Base-by-base conservation (phyloP, 2,113 vertebrate genomes). In the Solea senegalensis region DNA sequence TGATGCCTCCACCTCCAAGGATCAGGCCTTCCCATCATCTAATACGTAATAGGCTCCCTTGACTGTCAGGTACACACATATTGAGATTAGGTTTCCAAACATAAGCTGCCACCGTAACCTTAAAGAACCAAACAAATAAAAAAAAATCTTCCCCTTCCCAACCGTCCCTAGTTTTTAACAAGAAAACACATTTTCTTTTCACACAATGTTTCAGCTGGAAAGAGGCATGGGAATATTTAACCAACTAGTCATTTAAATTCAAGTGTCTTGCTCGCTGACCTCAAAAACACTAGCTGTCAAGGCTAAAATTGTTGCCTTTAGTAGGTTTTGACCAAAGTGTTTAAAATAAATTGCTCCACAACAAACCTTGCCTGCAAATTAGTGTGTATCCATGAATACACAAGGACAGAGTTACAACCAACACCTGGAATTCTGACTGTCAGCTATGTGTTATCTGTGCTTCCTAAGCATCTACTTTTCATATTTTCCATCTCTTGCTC, bases 271-370 rank as follows among this genome's bases (percentile, higher is more conserved):
- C 27, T 61, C 50, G 51, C 52, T 45, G 59, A 69, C 58, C 74
- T 72, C 40, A 52, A 69, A 69, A 85, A 69, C 34, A 5, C 53
- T 26, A 60, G 27, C 26, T 58, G 2, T 62, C 16, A 0, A 9
- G 26, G 16, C 45, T 64, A 5, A 81, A 78, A 68, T 52, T 67
- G 48, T 14, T 60, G 49, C 60, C 78, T 65, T 65, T 12, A 7
- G 39, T 28, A 13, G 12, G 8, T 34, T 55, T 63, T 56, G 39
- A 52, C 65, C 65, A 69, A 51, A 59, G 27, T 41, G 21, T 62
- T 44, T 63, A n/a, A 58, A 27, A 66, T 44, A 14, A 57, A 66
- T 13, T 27, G 12, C 52, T 44, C 27, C 46, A 65, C 48, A 73
- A 39, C 14, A 55, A 65, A 51, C 21, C 11, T 3, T 11, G 2